Conservation (phyloP, 2,113 vertebrate genomes). For the Panurus biarmicus region DNA sequence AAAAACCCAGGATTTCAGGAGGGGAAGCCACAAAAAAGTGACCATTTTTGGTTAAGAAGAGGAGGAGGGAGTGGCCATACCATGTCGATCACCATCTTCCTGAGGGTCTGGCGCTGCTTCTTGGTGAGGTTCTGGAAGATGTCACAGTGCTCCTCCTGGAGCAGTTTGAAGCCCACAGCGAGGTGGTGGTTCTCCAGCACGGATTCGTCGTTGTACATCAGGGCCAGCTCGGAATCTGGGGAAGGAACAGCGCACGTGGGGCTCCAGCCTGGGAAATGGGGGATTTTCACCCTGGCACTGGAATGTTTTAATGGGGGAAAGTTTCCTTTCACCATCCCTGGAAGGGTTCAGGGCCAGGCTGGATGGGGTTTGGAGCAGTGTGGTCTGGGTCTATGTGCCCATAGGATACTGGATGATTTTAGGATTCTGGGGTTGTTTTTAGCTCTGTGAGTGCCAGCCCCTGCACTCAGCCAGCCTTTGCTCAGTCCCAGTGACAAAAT, state of each 20-base stretch:
- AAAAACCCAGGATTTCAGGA: neutral
- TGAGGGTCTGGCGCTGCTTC: constrained; percentile 89
- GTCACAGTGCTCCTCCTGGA: constrained; percentile 96
- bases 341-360: neutral
- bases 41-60: neutral
- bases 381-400: neutral
- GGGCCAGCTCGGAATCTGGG: constrained; percentile 92
- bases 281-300: neutral
- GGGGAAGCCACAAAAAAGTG: accelerated
- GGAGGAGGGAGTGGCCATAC: constrained; percentile 37
- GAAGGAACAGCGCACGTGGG: neutral
- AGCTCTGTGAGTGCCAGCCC: neutral
- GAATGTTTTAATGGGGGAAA: neutral
- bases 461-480: neutral
- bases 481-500: neutral
- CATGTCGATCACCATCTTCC: constrained; percentile 99
- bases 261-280: neutral
- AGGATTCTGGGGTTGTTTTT: neutral
- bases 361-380: neutral
- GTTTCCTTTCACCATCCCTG: neutral
- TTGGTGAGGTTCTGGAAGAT: constrained; percentile 97
- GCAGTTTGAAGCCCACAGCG: constrained; percentile 93
- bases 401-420: neutral
- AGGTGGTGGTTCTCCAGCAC: constrained; percentile 98
- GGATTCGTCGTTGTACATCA: constrained; percentile 98